Percentiles rank a stretch among this genome's conserved stretches.
phyloP scores from a whole-genome alignment of 2,797 vertebrate genomes.

The Sphaeramia orbicularis region DNA sequence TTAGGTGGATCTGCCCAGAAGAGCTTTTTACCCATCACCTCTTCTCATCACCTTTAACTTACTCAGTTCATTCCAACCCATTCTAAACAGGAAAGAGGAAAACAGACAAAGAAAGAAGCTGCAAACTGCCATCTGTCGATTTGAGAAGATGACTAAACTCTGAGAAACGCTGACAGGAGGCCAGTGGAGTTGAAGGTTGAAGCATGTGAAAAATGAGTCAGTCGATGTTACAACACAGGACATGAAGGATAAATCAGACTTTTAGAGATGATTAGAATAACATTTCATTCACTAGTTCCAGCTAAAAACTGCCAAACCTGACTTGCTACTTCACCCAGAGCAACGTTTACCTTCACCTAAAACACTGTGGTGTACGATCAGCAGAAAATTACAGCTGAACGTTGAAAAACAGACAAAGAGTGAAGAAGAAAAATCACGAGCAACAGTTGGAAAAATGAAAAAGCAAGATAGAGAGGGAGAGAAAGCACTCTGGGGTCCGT shows the following conservation, averaged over 20 bases:
- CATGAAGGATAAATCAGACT: too few relatives aligned
- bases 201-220: not conserved
- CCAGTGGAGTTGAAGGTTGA: conserved; percentile 8
- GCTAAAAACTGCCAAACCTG: conserved; percentile 39
- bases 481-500: conserved; percentile 86
- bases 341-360: conserved; percentile 61
- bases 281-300: conserved; percentile 2
- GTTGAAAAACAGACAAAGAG: conserved; percentile 20
- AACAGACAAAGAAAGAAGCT: not conserved
- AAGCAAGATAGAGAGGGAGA: conserved; percentile 51
- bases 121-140: conserved; percentile 19
- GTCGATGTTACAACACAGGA: too few relatives aligned
- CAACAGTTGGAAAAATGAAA: conserved; percentile 64
- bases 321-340: conserved; percentile 48
- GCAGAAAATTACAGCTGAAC: conserved; percentile 41
- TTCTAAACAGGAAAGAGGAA: conserved; percentile 1
- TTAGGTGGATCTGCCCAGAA: conserved; percentile 68
- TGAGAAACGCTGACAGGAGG: conserved; percentile 16
- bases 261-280: too few relatives aligned
- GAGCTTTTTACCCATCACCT: conserved; percentile 46
- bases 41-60: conserved; percentile 27
- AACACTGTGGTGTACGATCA: conserved; percentile 63
- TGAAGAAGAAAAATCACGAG: conserved; percentile 48
- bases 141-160: conserved; percentile 24
- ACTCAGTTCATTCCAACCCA: conserved; percentile 14